A percentile compares a stretch with the other conserved stretches of the same genome.
phyloP scores from a whole-genome alignment of 2,797 vertebrate species.

The Clarias laeviceps region DNA sequence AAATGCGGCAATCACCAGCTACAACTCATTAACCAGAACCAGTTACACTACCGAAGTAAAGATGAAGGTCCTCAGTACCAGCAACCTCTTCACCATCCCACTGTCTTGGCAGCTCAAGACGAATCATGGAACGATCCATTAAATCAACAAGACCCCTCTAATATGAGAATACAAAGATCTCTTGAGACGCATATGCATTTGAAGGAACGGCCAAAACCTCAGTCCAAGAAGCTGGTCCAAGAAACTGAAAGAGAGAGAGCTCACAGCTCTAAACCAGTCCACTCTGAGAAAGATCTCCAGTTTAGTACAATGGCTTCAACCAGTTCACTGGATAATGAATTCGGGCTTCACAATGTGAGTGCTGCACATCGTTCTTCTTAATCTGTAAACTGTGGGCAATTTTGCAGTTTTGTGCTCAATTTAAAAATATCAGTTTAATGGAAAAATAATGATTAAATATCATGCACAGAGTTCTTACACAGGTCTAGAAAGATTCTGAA shows the following conservation, averaged over 20 bases:
- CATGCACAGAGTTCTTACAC: background rate
- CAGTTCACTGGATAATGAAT: conserved; percentile 30
- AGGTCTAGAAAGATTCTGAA: background rate
- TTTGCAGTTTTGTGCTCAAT: background rate
- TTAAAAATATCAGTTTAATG: background rate
- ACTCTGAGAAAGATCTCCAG: conserved; percentile 12
- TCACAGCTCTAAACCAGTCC: background rate
- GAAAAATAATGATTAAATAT: background rate
- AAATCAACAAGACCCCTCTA: background rate
- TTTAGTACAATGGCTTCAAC: conserved; percentile 6
- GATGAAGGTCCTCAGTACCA: background rate
- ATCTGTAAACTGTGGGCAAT: background rate
- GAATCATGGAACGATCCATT: conserved; percentile 28
- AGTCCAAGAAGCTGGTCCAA: conserved; percentile 27
- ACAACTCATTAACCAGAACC: conserved; percentile 36
- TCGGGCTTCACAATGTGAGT: conserved; percentile 47
- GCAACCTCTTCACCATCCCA: conserved; percentile 11
- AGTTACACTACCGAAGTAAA: conserved; percentile 34
- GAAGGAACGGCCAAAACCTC: conserved; percentile 32
- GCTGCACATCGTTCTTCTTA: background rate
- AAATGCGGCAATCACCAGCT: conserved; percentile 34
- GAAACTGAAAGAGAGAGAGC: conserved; percentile 25
- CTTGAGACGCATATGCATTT: conserved; percentile 19
- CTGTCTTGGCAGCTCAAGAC: background rate
- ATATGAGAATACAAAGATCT: conserved; percentile 15